These are phyloP conservation scores for Cathartes aura DNA, from an alignment of 2,113 vertebrate genomes.

Conservation along the genomic window DNA sequence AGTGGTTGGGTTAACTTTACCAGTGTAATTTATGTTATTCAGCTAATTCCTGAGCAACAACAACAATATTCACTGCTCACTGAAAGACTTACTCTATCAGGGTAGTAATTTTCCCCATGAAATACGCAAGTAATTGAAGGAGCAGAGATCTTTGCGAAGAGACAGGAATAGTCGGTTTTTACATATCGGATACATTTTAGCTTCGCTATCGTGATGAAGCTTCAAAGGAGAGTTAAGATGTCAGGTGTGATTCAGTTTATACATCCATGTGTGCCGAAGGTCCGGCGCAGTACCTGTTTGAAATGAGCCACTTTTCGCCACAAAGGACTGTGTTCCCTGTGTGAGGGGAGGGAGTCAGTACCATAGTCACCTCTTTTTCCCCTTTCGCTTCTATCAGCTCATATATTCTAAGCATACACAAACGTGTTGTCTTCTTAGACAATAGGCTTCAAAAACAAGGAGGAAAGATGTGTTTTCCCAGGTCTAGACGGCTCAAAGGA, in stretches of 20 bases:
- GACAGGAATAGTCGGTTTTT: fast-evolving
- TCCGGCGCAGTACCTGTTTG: background rate
- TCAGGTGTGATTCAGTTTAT: background rate
- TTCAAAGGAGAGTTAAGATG: background rate
- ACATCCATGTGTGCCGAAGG: background rate
- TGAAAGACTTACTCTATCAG: slow-evolving; percentile 46
- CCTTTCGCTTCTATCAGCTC: background rate
- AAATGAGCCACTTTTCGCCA: background rate
- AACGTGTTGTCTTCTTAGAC: background rate
- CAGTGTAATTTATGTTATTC: background rate
- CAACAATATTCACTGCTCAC: slow-evolving; percentile 44
- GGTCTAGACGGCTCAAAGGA: background rate
- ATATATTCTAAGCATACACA: background rate
- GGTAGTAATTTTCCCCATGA: slow-evolving; percentile 54
- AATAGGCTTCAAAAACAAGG: slow-evolving; percentile 13
- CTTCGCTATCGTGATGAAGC: fast-evolving
- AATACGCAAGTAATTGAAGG: slow-evolving; percentile 58
- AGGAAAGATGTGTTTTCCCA: background rate
- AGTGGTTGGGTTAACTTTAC: slow-evolving; percentile 31
- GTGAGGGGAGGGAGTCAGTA: background rate
- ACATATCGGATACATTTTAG: background rate
- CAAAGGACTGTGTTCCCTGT: background rate
- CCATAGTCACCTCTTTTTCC: background rate
- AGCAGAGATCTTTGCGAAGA: slow-evolving; percentile 37
- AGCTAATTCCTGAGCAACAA: slow-evolving; percentile 55